Percentiles rank a stretch among this genome's conserved stretches.
These are phyloP conservation scores for Sylvia atricapilla DNA, from an alignment of 2,113 vertebrate genomes.

Conservation along the genomic window DNA sequence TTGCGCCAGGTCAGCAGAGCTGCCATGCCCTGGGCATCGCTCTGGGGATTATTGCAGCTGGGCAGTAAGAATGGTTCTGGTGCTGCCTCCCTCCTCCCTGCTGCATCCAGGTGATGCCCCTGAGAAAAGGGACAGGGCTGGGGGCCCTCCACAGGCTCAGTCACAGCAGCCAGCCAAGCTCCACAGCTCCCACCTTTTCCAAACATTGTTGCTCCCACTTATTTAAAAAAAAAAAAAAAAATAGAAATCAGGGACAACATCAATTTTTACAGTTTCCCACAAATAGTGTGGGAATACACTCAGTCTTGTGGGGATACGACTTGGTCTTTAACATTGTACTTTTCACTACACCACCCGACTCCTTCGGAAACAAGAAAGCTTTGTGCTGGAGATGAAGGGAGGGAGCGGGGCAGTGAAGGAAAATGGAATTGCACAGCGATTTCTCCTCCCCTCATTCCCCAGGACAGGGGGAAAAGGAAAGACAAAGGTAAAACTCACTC, in stretches of 20 bases:
- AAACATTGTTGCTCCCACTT: neutral
- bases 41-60: neutral
- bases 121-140: neutral
- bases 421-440: neutral
- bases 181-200: neutral
- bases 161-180: neutral
- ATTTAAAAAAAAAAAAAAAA: neutral
- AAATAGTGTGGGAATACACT: neutral
- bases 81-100: neutral
- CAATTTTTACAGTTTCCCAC: neutral
- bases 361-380: neutral
- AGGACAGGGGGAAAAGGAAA: neutral
- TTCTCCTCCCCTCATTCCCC: neutral
- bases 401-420: neutral
- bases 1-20: neutral
- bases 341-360: rapidly evolving
- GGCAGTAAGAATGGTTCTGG: neutral
- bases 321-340: neutral
- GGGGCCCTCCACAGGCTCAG: neutral
- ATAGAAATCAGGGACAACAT: neutral
- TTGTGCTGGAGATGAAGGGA: neutral
- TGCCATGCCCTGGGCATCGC: rapidly evolving
- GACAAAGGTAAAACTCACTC: neutral
- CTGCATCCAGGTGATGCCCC: neutral
- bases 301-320: neutral